Base-by-base conservation (phyloP, 2,888 invertebrate genomes). In the Platycheirus rosarum region DNA sequence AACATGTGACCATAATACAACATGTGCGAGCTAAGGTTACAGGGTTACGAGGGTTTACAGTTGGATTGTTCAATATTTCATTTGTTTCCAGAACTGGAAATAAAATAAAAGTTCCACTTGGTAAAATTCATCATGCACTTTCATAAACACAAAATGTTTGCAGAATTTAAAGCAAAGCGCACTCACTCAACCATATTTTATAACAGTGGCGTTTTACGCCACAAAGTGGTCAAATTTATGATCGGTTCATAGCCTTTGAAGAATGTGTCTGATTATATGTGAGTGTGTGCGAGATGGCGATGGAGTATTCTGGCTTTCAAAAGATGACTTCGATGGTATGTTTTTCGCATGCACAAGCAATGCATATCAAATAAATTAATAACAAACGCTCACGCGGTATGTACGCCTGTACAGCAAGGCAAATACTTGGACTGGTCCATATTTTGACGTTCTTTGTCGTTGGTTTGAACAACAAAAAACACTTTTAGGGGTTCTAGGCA, bases 21-120 rank as follows among this genome's bases (percentile, higher is more conserved):
- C 80, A 76, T 80, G 80, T 76, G n/a, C 20, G 80, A 71, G 51
- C 66, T 76, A 66, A 76, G 76, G 80, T 80, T 80, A 80, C 80
- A 82, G 71, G 77, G 76, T 82, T n/a, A n/a, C 71, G 80, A 82
- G 80, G 71, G 76, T 71, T 82, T 82, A 82, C 70, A 76, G 66
- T 82, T 77, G 80, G 71, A 82, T 82, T 82, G 76, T 82, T 82
- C 80, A 82, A 82, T 77, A 82, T 82, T 82, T 82, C 80, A 82
- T 82, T 82, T 82, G 80, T 82, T 82, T 82, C 76, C 71, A 82
- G 76, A 76, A 76, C 70, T 82, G 80, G 76, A 76, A 80, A 82
- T 82, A 76, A 82, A 82, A 82, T 76, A 82, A 82, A 82, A 82
- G 76, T 82, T 82, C 80, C 66, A 82, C 71, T 82, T 82, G 76